Base-by-base conservation (phyloP, 2,113 vertebrate species). In the Calcarius ornatus region DNA sequence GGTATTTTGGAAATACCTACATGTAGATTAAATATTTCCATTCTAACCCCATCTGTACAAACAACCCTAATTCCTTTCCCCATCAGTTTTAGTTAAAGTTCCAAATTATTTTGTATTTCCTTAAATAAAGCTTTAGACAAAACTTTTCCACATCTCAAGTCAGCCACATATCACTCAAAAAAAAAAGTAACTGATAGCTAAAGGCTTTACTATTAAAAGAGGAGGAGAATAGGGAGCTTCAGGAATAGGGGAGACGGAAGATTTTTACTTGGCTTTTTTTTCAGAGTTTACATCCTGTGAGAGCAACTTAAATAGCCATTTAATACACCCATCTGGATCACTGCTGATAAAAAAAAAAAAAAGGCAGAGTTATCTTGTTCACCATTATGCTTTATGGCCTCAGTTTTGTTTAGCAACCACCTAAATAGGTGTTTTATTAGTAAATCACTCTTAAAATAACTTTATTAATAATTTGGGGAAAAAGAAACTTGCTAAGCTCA, bases 41-140 rank as follows among this genome's bases (percentile, higher is more conserved):
- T 94, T 94, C 94, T 95, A 91, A 86, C 56, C 35, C 91, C 92
- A 92, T 95, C 95, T 96, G 96, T 96, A 93, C 63, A 96, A 96
- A 95, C 90, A 96, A 71, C 20, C 10, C 59, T 86, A 93, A 93
- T 48, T 91, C 83, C 76, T 83, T 95, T 92, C 60, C n/a, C 68
- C 75, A 86, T 86, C 84, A 86, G 51, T 83, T 96, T 94, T 51
- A 81, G 33, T 94, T 94, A 83, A 79, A 90, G 64, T 82, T 90
- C 22, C 35, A 92, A 90, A 93, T 91, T 59, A 93, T 90, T 94
- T 90, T 75, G 59, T 77, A 81, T 66, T 94, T 71, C 68, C 33
- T 95, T 77, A 88, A 91, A 83, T 56, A 93, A 87, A 89, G 18
- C 54, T 47, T 86, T 81, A 95, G 92, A 88, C 93, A 96, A 96